phyloP scores from a whole-genome alignment of 1,140 invertebrate genomes.

The Caenorhabditis brenneri region DNA sequence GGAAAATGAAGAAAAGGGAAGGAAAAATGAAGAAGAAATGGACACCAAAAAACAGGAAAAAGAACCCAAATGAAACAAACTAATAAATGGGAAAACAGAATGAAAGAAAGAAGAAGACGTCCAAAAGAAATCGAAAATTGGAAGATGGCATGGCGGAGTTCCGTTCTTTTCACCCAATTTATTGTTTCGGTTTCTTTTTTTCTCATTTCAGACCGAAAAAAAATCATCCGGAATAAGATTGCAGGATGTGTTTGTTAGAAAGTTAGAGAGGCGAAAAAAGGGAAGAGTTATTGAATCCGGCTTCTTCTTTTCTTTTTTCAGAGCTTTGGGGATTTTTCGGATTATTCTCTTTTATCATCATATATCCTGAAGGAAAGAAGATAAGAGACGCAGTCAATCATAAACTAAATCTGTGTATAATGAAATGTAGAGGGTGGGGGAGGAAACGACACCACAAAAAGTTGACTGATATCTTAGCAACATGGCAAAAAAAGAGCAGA shows the following conservation, averaged over 20 bases:
- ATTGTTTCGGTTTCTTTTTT: slow-evolving; percentile 12
- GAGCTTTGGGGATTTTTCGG: slow-evolving; percentile 18
- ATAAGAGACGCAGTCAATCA: slow-evolving; percentile 18
- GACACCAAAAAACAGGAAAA: neutral
- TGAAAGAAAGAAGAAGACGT: slow-evolving; percentile 6
- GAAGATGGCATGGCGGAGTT: neutral
- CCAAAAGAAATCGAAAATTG: neutral
- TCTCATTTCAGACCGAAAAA: neutral
- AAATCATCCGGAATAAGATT: neutral
- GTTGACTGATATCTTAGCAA: slow-evolving; percentile 35
- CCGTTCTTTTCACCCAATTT: neutral
- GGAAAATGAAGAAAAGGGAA: too few species aligned
- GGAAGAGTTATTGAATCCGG: neutral
- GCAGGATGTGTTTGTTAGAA: slow-evolving; percentile 2
- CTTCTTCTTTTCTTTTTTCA: slow-evolving; percentile 27
- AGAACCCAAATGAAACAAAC: neutral
- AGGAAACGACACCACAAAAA: neutral
- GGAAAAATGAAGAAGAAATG: neutral
- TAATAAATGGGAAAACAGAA: slow-evolving; percentile 5
- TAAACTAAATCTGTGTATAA: slow-evolving; percentile 31
- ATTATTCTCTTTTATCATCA: slow-evolving; percentile 28
- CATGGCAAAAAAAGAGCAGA: neutral
- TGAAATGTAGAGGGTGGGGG: neutral
- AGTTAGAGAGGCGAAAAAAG: neutral
- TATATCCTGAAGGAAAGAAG: neutral